Conservation (phyloP, 2,888 invertebrate genomes). For the Phania funesta region DNA sequence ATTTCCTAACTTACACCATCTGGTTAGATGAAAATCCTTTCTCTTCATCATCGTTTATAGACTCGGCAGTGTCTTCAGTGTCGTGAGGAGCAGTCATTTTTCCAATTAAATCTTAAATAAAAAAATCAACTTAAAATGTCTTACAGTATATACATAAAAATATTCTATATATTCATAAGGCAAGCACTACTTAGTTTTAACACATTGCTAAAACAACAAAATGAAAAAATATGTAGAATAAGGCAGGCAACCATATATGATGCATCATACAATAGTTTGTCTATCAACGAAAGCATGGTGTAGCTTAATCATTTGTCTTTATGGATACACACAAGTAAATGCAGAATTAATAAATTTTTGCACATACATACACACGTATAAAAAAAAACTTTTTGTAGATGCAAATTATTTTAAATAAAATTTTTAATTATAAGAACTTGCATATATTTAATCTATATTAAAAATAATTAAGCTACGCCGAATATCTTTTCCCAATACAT, state of each 20-base stretch:
- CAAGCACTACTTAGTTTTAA: constrained; percentile 41
- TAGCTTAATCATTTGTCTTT: neutral
- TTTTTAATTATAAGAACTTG: neutral
- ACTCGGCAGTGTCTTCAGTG: constrained; percentile 57
- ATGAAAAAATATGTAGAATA: constrained; percentile 20
- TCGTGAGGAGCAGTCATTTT: constrained; percentile 53
- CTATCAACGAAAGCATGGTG: constrained; percentile 25
- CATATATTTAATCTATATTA: neutral
- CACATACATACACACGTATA: neutral
- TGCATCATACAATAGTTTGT: constrained; percentile 32
- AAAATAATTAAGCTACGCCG: neutral
- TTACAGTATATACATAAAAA: no score
- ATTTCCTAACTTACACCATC: constrained; percentile 63
- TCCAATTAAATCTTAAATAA: constrained; percentile 10
- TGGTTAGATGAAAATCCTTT: constrained; percentile 61
- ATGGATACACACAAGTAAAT: neutral
- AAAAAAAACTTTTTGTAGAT: neutral
- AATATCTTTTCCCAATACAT: neutral
- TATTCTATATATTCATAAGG: neutral
- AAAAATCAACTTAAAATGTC: neutral
- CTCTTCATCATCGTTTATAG: constrained; percentile 64
- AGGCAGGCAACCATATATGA: neutral
- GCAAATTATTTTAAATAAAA: neutral
- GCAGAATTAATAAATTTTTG: neutral
- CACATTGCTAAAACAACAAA: constrained; percentile 13